These are phyloP conservation scores for Didymodactylos carnosus DNA, from an alignment of 2,888 invertebrate species.

Conservation along the genomic window DNA sequence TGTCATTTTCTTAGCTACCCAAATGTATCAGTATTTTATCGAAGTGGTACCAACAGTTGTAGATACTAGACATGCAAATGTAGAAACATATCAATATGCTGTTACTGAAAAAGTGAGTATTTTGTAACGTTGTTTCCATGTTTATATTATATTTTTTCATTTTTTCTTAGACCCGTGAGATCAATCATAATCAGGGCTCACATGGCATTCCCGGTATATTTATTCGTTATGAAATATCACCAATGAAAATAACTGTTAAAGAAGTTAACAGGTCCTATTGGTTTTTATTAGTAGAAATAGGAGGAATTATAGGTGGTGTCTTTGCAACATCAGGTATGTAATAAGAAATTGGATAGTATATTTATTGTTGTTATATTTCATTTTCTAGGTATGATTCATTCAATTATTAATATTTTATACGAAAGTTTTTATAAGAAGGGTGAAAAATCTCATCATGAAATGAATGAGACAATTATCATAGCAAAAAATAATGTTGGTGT, in stretches of 20 bases:
- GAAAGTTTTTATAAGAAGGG: neutral
- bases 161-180: slow-evolving; percentile 47
- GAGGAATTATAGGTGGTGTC: slow-evolving; percentile 75
- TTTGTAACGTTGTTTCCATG: too few relatives aligned
- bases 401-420: neutral
- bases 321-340: slow-evolving; percentile 47
- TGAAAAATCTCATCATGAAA: neutral
- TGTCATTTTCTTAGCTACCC: slow-evolving; percentile 42
- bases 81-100: slow-evolving; percentile 63
- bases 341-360: neutral
- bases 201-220: slow-evolving; percentile 84
- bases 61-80: slow-evolving; percentile 25
- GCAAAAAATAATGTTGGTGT: neutral
- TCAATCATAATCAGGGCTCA: slow-evolving; percentile 52
- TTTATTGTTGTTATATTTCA: neutral
- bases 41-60: slow-evolving; percentile 88
- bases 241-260: slow-evolving; percentile 49
- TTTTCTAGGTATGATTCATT: neutral
- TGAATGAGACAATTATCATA: neutral
- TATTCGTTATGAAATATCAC: slow-evolving; percentile 79
- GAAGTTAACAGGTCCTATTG: slow-evolving; percentile 29
- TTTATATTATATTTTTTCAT: too few relatives aligned
- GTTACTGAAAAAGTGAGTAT: slow-evolving; percentile 62
- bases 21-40: slow-evolving; percentile 73
- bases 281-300: slow-evolving; percentile 64